Conservation (phyloP, 2,113 vertebrate genomes). For the Xiphophorus maculatus region DNA sequence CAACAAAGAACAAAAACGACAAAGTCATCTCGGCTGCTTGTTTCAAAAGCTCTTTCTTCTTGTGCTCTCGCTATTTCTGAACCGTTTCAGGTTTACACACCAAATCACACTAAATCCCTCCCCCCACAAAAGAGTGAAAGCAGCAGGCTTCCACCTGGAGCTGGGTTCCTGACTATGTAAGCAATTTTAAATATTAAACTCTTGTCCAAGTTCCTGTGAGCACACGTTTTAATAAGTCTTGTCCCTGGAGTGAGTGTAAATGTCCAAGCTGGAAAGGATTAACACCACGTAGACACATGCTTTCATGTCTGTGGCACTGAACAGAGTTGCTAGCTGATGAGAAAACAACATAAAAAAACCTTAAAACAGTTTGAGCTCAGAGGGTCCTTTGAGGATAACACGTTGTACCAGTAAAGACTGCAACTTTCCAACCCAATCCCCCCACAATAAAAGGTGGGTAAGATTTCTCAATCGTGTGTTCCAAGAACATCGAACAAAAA, state of each 20-base stretch:
- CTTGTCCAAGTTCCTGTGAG: conserved; percentile 12
- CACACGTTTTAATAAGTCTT: conserved; percentile 21
- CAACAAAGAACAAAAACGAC: conserved; percentile 46
- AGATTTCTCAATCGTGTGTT: conserved; percentile 27
- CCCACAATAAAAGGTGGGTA: conserved; percentile 46
- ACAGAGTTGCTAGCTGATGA: conserved; percentile 19
- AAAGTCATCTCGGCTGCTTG: conserved; percentile 51
- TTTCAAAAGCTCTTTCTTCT: conserved; percentile 44
- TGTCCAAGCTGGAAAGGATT: conserved; percentile 21
- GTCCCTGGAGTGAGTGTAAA: conserved; percentile 19
- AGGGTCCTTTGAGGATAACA: conserved; percentile 30
- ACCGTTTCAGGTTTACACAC: conserved; percentile 30
- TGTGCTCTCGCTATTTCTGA: conserved; percentile 16
- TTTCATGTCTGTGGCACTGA: conserved; percentile 5
- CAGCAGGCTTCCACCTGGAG: conserved; percentile 24
- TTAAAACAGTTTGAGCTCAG: conserved; percentile 20
- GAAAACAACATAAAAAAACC: conserved; percentile 18
- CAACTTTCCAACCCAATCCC: conserved; percentile 17
- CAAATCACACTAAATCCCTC: conserved; percentile 16
- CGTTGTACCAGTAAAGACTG: conserved; percentile 16
- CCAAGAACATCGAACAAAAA: conserved; percentile 10
- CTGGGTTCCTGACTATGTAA: conserved; percentile 23
- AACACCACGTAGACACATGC: conserved; percentile 22
- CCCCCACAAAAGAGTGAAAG: conserved; percentile 7
- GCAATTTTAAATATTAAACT: conserved; percentile 30